These are phyloP conservation scores for Isotomurus palustris DNA, from an alignment of 2,888 invertebrate species.

Conservation along the genomic window DNA sequence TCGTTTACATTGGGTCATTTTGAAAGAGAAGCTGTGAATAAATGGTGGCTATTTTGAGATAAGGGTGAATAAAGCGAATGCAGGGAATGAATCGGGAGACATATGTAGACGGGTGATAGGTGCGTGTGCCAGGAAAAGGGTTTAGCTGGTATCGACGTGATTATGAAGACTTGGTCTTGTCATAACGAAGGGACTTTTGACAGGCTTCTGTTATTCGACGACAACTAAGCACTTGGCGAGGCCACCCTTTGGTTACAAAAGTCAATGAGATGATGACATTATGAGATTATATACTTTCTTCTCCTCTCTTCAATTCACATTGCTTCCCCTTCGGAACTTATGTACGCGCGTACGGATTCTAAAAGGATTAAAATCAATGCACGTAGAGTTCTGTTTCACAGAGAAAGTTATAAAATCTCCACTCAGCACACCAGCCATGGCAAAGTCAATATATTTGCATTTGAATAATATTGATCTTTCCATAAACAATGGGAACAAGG, in stretches of 20 bases:
- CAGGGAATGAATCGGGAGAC: too few relatives aligned
- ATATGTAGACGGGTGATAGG: too few relatives aligned
- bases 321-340: too few relatives aligned
- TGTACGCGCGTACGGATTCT: too few relatives aligned
- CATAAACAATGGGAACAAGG: too few relatives aligned
- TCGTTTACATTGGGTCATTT: too few relatives aligned
- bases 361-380: conserved; percentile 14
- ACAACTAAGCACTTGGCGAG: conserved; percentile 1
- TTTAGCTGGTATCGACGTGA: conserved; percentile 3
- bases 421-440: background rate
- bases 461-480: too few relatives aligned
- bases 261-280: conserved; percentile 8
- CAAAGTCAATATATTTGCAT: too few relatives aligned
- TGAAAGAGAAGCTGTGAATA: too few relatives aligned
- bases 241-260: conserved; percentile 13
- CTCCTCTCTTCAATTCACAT: background rate
- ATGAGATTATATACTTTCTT: conserved; percentile 6
- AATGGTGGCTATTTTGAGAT: too few relatives aligned
- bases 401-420: conserved; percentile 2
- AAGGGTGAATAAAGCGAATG: too few relatives aligned
- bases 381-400: background rate
- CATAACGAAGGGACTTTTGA: conserved; percentile 26
- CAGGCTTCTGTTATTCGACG: conserved; percentile 24
- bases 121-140: background rate
- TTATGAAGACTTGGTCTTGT: conserved; percentile 11